Percentiles rank a stretch among this genome's conserved stretches.
Evolutionary conservation across 92 coral and sea anemone genomes (phyloP).

Genomic region (Desmophyllum pertusum): DNA sequence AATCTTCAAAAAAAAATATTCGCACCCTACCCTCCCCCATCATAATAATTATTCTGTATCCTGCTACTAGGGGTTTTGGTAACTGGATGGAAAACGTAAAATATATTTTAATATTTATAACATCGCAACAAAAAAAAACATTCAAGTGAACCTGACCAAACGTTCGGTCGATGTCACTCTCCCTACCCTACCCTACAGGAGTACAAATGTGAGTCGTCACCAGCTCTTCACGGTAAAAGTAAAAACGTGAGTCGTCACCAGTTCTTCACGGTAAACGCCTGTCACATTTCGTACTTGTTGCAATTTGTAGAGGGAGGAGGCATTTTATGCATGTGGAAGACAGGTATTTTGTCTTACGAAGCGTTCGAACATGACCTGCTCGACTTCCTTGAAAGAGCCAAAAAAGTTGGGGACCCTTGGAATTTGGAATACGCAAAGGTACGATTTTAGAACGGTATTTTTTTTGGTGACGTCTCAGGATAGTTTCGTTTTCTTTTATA

Average conservation of each 20-base stretch:
- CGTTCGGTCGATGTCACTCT: not conserved
- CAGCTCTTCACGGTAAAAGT: not conserved
- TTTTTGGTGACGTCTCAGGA: not conserved
- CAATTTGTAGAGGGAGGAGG: not conserved
- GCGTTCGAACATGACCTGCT: conserved; percentile 65
- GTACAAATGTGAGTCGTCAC: not conserved
- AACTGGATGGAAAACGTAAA: too few relatives aligned
- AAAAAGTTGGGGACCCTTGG: conserved; percentile 74
- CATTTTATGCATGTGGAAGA: conserved; percentile 56
- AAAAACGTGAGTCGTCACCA: conserved; percentile 2
- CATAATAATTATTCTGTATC: too few relatives aligned
- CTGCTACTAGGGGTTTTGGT: too few relatives aligned
- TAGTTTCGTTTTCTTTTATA: too few relatives aligned
- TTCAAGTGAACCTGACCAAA: too few relatives aligned
- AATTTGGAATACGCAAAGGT: conserved; percentile 52
- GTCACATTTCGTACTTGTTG: conserved; percentile 2
- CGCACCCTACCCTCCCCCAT: too few relatives aligned
- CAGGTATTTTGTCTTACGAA: conserved; percentile 64
- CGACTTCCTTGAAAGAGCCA: conserved; percentile 63
- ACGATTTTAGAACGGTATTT: not conserved
- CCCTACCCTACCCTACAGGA: conserved; percentile 5
- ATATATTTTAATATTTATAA: too few relatives aligned
- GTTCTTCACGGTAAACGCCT: conserved; percentile 1
- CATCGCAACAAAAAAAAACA: too few relatives aligned
- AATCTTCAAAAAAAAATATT: too few relatives aligned